Conservation (phyloP, 1,140 invertebrate genomes). For the Orchesella cincta region DNA sequence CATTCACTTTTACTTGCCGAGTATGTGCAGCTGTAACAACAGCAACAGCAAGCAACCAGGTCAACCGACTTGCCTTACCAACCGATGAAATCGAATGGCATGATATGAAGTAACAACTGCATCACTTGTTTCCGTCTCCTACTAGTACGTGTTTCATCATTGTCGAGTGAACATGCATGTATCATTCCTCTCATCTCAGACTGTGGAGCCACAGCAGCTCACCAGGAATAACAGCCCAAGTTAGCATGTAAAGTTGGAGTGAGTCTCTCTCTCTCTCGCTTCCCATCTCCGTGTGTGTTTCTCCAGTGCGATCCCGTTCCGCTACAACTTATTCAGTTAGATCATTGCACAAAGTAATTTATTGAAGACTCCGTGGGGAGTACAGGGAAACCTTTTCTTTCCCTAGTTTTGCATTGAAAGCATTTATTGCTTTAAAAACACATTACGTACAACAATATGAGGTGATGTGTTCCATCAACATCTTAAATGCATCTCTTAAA, state of each 20-base stretch:
- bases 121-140: not conserved
- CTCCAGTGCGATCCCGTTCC: slow-evolving; percentile 17
- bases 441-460: slow-evolving; percentile 10
- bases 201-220: not conserved
- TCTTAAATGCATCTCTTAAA: not conserved
- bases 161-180: slow-evolving; percentile 1
- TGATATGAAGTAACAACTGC: slow-evolving; percentile 21
- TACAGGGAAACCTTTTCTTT: slow-evolving; percentile 11
- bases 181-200: not conserved
- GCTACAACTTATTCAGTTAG: slow-evolving; percentile 28
- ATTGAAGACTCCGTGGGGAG: slow-evolving; percentile 23
- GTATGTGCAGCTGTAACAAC: slow-evolving; percentile 19
- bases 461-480: slow-evolving; percentile 11
- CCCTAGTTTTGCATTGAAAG: not conserved
- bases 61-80: slow-evolving; percentile 19
- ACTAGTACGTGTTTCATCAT: slow-evolving; percentile 4
- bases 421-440: not conserved
- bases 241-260: no score
- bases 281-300: not conserved
- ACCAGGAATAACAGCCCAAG: no score
- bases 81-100: slow-evolving; percentile 17
- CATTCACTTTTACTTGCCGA: not conserved
- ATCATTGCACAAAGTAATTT: slow-evolving; percentile 30
- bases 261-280: no score
- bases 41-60: slow-evolving; percentile 5